phyloP scores from a whole-genome alignment of 92 coral and sea anemone genomes.

The Palythoa grandiflora region DNA sequence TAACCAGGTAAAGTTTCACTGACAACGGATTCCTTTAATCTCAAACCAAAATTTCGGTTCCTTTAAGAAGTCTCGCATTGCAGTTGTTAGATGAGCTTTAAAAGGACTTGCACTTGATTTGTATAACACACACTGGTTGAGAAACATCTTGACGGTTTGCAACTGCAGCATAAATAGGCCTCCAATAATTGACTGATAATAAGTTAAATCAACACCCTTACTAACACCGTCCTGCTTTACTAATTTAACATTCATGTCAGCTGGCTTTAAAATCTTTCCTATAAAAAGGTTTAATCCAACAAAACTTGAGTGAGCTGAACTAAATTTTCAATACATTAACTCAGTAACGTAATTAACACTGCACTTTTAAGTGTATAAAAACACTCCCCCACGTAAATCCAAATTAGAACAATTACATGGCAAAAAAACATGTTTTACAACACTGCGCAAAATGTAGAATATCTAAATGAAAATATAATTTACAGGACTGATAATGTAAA shows the following conservation, averaged over 20 bases:
- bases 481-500: too few species aligned
- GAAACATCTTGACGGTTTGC: slow-evolving; percentile 50
- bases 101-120: slow-evolving; percentile 54
- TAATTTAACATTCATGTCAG: slow-evolving; percentile 63
- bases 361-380: too few species aligned
- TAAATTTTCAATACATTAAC: too few species aligned
- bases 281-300: too few species aligned
- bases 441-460: too few species aligned
- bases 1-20: background rate
- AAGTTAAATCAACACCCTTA: slow-evolving; percentile 55
- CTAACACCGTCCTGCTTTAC: slow-evolving; percentile 62
- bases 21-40: background rate
- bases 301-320: too few species aligned
- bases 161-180: slow-evolving; percentile 56
- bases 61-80: slow-evolving; percentile 23
- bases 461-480: too few species aligned
- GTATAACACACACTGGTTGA: slow-evolving; percentile 33
- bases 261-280: slow-evolving; percentile 8
- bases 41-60: slow-evolving; percentile 23
- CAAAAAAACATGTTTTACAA: too few species aligned
- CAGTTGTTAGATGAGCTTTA: slow-evolving; percentile 35
- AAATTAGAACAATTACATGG: too few species aligned
- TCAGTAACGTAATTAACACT: too few species aligned
- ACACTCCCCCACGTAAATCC: too few species aligned
- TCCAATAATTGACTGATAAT: slow-evolving; percentile 63